These are phyloP conservation scores for Hymenochirus boettgeri DNA, from an alignment of 2,113 vertebrate genomes.

Conservation along the genomic window DNA sequence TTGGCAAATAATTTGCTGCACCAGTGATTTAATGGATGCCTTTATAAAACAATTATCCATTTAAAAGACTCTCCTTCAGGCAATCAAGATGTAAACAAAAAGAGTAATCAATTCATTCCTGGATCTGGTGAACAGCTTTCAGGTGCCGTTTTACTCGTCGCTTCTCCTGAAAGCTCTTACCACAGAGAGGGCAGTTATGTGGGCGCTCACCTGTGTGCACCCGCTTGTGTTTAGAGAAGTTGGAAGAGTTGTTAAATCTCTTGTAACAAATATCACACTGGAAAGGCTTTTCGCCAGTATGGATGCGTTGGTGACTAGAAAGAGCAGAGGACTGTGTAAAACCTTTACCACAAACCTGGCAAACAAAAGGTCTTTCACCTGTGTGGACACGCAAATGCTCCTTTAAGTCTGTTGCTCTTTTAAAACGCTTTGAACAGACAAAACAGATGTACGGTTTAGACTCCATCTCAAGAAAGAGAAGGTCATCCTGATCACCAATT, in stretches of 20 bases:
- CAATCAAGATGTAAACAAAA: neutral
- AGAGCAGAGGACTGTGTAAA: conserved; percentile 44
- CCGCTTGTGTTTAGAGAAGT: conserved; percentile 44
- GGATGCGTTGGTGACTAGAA: conserved; percentile 43
- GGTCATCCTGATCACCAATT: neutral
- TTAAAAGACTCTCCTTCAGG: neutral
- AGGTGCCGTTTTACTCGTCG: conserved; percentile 17
- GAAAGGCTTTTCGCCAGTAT: conserved; percentile 45
- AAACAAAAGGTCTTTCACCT: conserved; percentile 33
- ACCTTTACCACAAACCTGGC: conserved; percentile 33
- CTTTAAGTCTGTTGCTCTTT: conserved; percentile 30
- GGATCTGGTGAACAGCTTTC: conserved; percentile 26
- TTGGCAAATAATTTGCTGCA: neutral
- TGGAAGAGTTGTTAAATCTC: conserved; percentile 46
- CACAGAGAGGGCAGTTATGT: conserved; percentile 21
- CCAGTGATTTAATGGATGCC: neutral
- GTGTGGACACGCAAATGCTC: conserved; percentile 33
- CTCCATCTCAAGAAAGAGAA: neutral
- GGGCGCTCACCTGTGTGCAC: conserved; percentile 28
- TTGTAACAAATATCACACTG: conserved; percentile 40
- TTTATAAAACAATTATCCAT: conserved; percentile 13
- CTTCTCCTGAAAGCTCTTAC: conserved; percentile 38
- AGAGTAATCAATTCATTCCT: conserved; percentile 12
- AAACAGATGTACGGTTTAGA: conserved; percentile 30
- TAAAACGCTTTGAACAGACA: conserved; percentile 31